A percentile compares a stretch with the other conserved stretches of the same genome.
These are phyloP conservation scores for Drosophila obscura DNA, from an alignment of 1,140 invertebrate genomes.

Conservation along the genomic window DNA sequence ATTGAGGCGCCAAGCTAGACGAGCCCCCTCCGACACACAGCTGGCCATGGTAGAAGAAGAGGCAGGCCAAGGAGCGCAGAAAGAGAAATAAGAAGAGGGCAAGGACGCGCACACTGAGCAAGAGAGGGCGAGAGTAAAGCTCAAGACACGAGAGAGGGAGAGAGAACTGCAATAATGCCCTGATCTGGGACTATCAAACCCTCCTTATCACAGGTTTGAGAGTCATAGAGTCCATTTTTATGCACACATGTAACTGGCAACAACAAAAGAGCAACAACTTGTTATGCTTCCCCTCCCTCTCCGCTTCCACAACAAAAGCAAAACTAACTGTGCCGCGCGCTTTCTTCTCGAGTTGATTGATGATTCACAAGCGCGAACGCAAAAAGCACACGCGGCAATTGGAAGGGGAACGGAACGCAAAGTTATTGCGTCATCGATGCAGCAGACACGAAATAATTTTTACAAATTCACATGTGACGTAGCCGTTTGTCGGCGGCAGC, in stretches of 20 bases:
- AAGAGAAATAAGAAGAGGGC: slow-evolving; percentile 11
- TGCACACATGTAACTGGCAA: neutral
- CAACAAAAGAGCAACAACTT: slow-evolving; percentile 26
- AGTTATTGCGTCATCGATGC: slow-evolving; percentile 70
- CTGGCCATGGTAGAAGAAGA: slow-evolving; percentile 9
- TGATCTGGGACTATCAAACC: slow-evolving; percentile 17
- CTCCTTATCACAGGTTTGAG: slow-evolving; percentile 14
- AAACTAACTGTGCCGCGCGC: slow-evolving; percentile 35
- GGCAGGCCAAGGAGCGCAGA: slow-evolving; percentile 18
- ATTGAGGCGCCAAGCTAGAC: slow-evolving; percentile 42
- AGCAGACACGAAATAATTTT: slow-evolving; percentile 36
- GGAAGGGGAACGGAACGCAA: neutral
- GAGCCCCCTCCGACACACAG: slow-evolving; percentile 47
- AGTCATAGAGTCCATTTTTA: slow-evolving; percentile 8
- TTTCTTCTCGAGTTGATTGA: slow-evolving; percentile 40
- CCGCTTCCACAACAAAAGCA: slow-evolving; percentile 10
- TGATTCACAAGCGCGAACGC: slow-evolving; percentile 52
- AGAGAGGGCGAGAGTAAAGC: neutral
- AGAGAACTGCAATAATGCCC: slow-evolving; percentile 2
- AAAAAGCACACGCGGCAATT: slow-evolving; percentile 74
- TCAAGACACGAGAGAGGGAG: neutral
- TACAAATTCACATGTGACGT: slow-evolving; percentile 49
- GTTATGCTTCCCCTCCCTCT: slow-evolving; percentile 14
- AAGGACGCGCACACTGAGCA: neutral
- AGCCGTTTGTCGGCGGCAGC: slow-evolving; percentile 10